Conservation (phyloP, 1,140 invertebrate genomes). For the Melipona quadrifasciata region DNA sequence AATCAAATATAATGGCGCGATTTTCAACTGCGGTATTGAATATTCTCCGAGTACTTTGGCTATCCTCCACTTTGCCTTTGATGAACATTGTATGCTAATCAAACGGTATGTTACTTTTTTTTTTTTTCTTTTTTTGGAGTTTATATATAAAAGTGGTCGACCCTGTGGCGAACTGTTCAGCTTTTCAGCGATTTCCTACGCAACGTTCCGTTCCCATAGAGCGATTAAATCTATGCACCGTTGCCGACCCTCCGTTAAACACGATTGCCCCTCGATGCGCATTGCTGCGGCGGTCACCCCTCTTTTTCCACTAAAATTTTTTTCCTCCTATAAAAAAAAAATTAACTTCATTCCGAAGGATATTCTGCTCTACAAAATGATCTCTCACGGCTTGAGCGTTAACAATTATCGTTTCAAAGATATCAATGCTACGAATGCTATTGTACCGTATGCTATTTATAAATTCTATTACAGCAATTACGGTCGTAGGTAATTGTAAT, state of each 20-base stretch:
- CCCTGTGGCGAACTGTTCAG: conserved; percentile 6
- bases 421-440: background rate
- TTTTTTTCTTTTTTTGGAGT: background rate
- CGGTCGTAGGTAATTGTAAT: background rate
- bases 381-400: background rate
- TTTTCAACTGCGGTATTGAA: background rate
- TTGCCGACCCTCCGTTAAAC: conserved; percentile 58
- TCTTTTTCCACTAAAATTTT: conserved; percentile 35
- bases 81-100: background rate
- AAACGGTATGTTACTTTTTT: background rate
- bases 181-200: conserved; percentile 57
- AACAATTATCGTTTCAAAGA: background rate
- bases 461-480: background rate
- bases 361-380: background rate
- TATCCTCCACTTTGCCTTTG: background rate
- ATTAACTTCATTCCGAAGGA: background rate
- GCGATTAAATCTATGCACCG: conserved; percentile 65
- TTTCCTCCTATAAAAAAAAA: background rate
- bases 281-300: conserved; percentile 44
- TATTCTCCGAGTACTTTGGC: background rate
- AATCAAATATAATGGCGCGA: too few relatives aligned
- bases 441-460: background rate
- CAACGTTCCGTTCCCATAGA: conserved; percentile 62
- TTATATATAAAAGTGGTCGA: conserved; percentile 10
- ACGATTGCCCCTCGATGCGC: conserved; percentile 44